Evolutionary conservation across 1,140 invertebrate species (phyloP).

Genomic region (Dermatophagoides farinae): DNA sequence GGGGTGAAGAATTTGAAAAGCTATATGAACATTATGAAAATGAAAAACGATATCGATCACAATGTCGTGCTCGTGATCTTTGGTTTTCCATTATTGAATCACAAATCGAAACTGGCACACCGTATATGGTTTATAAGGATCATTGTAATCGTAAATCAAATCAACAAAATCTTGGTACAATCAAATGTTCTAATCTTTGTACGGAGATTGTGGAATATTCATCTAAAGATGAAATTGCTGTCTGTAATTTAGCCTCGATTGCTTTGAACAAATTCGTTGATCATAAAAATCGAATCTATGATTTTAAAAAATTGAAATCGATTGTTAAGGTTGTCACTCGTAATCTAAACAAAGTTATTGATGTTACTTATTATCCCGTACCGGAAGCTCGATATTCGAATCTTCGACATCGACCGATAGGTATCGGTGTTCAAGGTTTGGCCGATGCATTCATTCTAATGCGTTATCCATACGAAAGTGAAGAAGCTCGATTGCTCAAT

Average conservation of each 20-base stretch:
- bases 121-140: constrained; percentile 97
- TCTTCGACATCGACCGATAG: constrained; percentile 76
- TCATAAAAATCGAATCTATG: constrained; percentile 42
- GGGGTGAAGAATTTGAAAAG: constrained; percentile 82
- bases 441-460: constrained; percentile 91
- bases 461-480: constrained; percentile 62
- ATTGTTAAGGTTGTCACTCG: constrained; percentile 69
- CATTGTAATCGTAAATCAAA: constrained; percentile 92
- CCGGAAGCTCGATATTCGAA: constrained; percentile 65
- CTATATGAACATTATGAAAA: constrained; percentile 76
- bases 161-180: constrained; percentile 94
- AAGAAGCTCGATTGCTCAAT: constrained; percentile 67
- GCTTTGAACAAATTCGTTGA: constrained; percentile 92
- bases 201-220: constrained; percentile 94
- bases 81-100: constrained; percentile 88
- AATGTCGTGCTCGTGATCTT: constrained; percentile 63
- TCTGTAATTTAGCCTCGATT: constrained; percentile 94
- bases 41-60: constrained; percentile 48
- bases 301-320: constrained; percentile 69
- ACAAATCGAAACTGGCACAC: constrained; percentile 96
- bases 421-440: constrained; percentile 85
- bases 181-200: constrained; percentile 93
- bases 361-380: constrained; percentile 89
- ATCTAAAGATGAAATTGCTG: constrained; percentile 43
- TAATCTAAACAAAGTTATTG: constrained; percentile 95